phyloP scores from a whole-genome alignment of 2,888 invertebrate species.

The Amitus sp. region DNA sequence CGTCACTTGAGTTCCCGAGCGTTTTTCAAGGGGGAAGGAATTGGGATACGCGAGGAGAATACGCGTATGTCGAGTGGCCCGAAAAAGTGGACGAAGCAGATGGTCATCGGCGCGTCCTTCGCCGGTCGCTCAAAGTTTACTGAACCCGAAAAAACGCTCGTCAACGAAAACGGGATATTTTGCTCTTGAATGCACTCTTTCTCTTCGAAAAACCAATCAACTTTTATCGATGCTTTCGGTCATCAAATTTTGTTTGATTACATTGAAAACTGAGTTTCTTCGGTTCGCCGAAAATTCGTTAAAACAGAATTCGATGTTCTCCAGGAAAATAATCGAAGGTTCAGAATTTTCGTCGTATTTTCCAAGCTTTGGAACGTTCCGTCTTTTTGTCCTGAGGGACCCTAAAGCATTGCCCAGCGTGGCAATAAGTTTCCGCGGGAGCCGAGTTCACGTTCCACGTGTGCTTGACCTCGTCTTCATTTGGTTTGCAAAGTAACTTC shows the following conservation, averaged over 20 bases:
- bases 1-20: conserved; percentile 1
- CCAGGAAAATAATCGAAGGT: no score
- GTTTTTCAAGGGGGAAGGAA: conserved; percentile 25
- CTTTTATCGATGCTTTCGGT: no score
- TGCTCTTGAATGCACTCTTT: neutral
- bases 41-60: conserved; percentile 25
- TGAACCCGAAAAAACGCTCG: conserved; percentile 44
- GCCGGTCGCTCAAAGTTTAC: conserved; percentile 56
- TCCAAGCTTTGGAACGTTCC: neutral
- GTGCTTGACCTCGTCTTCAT: conserved; percentile 23
- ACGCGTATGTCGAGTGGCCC: conserved; percentile 22
- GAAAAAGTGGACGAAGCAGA: conserved; percentile 17
- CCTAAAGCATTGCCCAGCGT: conserved; percentile 5
- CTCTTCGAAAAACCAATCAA: no score
- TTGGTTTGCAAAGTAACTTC: conserved; percentile 24
- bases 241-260: no score
- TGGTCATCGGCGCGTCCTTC: conserved; percentile 55
- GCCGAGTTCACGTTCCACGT: conserved; percentile 10
- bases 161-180: conserved; percentile 8
- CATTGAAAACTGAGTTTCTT: no score
- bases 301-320: no score
- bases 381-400: neutral
- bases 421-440: conserved; percentile 16
- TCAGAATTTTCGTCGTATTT: neutral
- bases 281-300: no score